Evolutionary conservation across 2,113 vertebrate species (phyloP), one percentile per base, ranked within the genome.

Genomic region (Oxyura jamaicensis): DNA sequence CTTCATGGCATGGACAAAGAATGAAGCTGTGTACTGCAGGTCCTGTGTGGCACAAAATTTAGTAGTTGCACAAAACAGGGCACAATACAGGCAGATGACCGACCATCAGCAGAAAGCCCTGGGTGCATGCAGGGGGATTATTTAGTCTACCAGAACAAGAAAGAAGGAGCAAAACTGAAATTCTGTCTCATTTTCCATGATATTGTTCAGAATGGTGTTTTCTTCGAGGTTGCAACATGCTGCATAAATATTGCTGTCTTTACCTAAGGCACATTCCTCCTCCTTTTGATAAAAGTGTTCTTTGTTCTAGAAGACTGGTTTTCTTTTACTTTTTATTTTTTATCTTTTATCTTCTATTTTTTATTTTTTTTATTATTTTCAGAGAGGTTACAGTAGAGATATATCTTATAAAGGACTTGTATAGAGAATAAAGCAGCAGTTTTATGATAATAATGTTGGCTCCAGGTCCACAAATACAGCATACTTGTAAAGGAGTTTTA

Each of bases 21-120:
- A 17, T 33, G 21, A 15, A 35, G 7, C 12, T 35, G 17, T 14
- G 52, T 29, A 7, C 4, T 0, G 2, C 1, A 3, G 8, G 8
- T 46, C 4, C 20, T 15, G 0, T 4, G 7, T 20, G 6, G 20
- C 8, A 62, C 41, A 44, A 66, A 52, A 39, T 19, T n/a, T 1
- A 39, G 21, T 16, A 20, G 11, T 44, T 20, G 9, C 25, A 26
- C 11, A 67, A 18, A 29, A 28, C 1, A 22, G 11, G 15, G 11
- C 5, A 26, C 11, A 48, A 8, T 18, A 50, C 4, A 22, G 11
- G 4, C 9, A 53, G 48, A 12, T n/a, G 26, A 17, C 29, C 46
- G 28, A 12, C 18, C 19, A 26, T 10, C 28, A 11, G 6, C 33
- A 77, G 59, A 25, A 71, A 77, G 8, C 7, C 1, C 3, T 2